phyloP scores from a whole-genome alignment of 2,113 vertebrate genomes.

The Mustela lutreola region DNA sequence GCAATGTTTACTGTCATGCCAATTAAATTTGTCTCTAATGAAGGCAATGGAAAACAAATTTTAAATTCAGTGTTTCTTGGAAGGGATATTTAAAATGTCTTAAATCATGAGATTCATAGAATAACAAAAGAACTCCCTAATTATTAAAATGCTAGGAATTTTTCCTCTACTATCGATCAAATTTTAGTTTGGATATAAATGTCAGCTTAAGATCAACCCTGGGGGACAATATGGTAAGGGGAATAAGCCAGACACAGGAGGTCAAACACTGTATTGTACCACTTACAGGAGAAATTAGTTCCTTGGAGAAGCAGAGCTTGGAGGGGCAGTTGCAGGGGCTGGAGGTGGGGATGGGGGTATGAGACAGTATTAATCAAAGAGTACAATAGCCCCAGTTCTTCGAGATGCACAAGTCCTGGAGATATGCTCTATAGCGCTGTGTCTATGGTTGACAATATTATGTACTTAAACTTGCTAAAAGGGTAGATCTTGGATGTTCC shows the following conservation, averaged over 20 bases:
- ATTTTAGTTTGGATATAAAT: background rate
- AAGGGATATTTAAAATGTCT: conserved; percentile 29
- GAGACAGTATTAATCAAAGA: background rate
- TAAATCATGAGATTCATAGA: background rate
- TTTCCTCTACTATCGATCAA: background rate
- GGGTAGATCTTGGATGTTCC: background rate
- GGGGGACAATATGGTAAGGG: too few relatives aligned
- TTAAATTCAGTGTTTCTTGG: background rate
- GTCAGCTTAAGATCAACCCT: background rate
- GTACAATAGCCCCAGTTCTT: background rate
- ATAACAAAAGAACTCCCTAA: background rate
- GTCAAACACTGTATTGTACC: background rate
- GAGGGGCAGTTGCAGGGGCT: background rate
- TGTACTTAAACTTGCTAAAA: background rate
- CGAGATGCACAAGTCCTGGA: background rate
- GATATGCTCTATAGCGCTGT: background rate
- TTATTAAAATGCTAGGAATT: background rate
- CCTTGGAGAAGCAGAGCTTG: background rate
- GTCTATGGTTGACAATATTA: background rate
- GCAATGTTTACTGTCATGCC: background rate
- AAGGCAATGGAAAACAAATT: conserved; percentile 35
- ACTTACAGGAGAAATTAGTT: background rate
- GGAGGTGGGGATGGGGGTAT: background rate
- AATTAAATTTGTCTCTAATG: conserved; percentile 39
- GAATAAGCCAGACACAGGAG: background rate